phyloP scores from a whole-genome alignment of 2,888 invertebrate genomes.

The Drosophila phalerata region DNA sequence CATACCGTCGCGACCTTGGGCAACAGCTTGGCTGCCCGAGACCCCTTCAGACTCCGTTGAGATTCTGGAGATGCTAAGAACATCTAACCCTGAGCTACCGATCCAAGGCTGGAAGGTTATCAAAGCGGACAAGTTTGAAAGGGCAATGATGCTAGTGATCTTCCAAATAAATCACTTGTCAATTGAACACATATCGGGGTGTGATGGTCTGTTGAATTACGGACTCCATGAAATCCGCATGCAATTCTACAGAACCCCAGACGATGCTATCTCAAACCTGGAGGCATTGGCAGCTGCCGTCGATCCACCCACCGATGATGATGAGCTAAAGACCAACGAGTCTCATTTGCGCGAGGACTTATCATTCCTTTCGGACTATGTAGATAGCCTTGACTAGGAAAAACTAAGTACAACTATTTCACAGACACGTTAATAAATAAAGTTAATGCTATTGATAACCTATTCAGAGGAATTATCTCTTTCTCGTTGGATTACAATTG shows the following conservation, averaged over 20 bases:
- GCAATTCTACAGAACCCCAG: conserved; percentile 14
- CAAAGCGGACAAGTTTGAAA: conserved; percentile 29
- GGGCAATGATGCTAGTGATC: conserved; percentile 24
- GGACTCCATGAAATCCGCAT: conserved; percentile 29
- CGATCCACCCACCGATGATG: conserved; percentile 32
- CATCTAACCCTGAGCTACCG: conserved; percentile 18
- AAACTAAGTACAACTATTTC: conserved; percentile 3
- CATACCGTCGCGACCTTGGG: conserved; percentile 33
- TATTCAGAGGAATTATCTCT: not conserved
- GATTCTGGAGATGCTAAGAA: conserved; percentile 21
- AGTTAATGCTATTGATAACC: conserved; percentile 7
- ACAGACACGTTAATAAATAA: conserved; percentile 17
- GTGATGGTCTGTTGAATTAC: conserved; percentile 19
- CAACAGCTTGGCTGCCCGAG: conserved; percentile 36
- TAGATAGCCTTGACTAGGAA: not conserved
- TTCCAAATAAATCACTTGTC: conserved; percentile 34
- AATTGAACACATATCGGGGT: conserved; percentile 12
- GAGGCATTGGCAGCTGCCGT: conserved; percentile 34
- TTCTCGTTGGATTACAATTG: not conserved
- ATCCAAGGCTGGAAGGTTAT: conserved; percentile 31
- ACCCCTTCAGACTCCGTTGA: conserved; percentile 14
- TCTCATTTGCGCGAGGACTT: conserved; percentile 8
- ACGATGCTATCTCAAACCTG: conserved; percentile 22
- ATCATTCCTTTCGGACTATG: conserved; percentile 14
- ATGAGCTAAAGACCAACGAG: conserved; percentile 8